Conservation (phyloP, 2,888 invertebrate genomes). For the Ceramica pisi region DNA sequence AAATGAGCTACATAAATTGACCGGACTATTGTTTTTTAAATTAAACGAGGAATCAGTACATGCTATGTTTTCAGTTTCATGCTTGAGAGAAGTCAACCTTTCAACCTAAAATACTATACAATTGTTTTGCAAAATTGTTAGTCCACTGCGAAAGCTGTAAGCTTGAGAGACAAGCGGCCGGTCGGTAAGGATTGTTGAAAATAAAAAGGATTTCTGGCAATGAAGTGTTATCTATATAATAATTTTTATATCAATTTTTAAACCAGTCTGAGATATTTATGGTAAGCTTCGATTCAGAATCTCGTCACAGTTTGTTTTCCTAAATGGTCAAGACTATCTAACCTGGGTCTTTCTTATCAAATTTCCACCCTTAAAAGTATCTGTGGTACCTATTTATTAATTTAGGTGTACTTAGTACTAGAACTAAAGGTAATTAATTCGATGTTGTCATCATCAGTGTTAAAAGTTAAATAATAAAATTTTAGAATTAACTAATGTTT, state of each 20-base stretch:
- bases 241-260: background rate
- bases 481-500: too few species aligned
- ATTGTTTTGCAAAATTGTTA: background rate
- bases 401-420: too few species aligned
- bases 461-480: too few species aligned
- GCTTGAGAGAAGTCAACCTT: too few species aligned
- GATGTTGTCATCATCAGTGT: too few species aligned
- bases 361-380: background rate
- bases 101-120: constrained; percentile 4
- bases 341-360: background rate
- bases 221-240: background rate
- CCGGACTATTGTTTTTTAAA: too few species aligned
- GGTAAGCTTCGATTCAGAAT: background rate
- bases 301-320: background rate
- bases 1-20: too few species aligned
- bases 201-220: constrained; percentile 25
- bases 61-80: too few species aligned
- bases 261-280: too few species aligned
- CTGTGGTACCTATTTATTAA: background rate
- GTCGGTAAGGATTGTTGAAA: constrained; percentile 17
- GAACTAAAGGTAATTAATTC: too few species aligned
- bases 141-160: constrained; percentile 11
- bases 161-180: constrained; percentile 3
- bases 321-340: background rate
- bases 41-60: too few species aligned